These are phyloP conservation scores for Bungarus multicinctus DNA, from an alignment of 2,113 vertebrate genomes.

Conservation along the genomic window DNA sequence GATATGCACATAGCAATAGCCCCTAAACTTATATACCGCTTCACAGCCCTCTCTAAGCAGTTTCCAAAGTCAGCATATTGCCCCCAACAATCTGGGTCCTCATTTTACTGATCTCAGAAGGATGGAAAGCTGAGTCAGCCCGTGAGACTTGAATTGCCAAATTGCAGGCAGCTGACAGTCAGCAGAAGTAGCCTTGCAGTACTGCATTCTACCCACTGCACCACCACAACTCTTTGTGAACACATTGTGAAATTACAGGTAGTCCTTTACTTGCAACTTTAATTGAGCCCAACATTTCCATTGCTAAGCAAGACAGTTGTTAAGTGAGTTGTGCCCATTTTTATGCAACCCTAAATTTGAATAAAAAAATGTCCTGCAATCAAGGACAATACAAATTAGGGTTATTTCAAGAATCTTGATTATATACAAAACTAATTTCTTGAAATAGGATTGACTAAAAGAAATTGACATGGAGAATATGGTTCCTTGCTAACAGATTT, in stretches of 20 bases:
- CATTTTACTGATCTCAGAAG: too few species aligned
- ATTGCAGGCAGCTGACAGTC: too few species aligned
- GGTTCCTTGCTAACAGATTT: neutral
- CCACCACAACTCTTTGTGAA: too few species aligned
- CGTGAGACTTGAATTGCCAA: too few species aligned
- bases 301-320: neutral
- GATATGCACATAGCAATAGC: too few species aligned
- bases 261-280: neutral
- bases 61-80: too few species aligned
- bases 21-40: too few species aligned
- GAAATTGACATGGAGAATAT: neutral
- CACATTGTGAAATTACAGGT: neutral
- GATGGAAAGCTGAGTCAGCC: too few species aligned
- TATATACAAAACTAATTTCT: neutral
- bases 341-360: neutral
- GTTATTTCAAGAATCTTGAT: neutral
- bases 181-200: too few species aligned
- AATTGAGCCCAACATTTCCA: neutral
- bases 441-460: conserved; percentile 3
- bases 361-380: neutral
- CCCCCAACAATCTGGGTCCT: too few species aligned
- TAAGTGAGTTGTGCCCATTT: neutral
- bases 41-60: too few species aligned
- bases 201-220: too few species aligned
- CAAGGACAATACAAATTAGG: neutral